A percentile compares a stretch with the other conserved stretches of the same genome.
phyloP scores from a whole-genome alignment of 2,113 vertebrate genomes.

The Empidonax alnorum region DNA sequence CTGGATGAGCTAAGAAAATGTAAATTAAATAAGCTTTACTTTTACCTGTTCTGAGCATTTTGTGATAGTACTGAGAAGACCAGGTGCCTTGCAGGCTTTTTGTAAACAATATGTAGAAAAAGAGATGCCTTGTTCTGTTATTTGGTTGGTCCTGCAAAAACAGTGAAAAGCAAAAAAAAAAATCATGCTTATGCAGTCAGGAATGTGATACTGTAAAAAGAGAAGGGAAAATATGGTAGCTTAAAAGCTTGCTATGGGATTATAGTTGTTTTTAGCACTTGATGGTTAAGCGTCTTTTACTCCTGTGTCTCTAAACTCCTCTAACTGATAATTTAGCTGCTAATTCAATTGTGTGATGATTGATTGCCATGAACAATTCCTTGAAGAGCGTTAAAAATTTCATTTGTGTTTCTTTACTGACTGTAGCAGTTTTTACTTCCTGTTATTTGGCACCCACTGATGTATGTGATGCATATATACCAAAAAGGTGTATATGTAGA shows the following conservation, averaged over 20 bases:
- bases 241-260: conserved; percentile 25
- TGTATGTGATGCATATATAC: neutral
- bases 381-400: neutral
- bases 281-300: neutral
- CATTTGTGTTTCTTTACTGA: neutral
- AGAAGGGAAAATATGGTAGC: neutral
- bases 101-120: neutral
- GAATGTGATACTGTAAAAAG: neutral
- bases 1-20: neutral
- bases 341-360: neutral
- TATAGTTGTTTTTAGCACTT: conserved; percentile 47
- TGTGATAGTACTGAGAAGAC: neutral
- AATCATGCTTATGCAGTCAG: neutral
- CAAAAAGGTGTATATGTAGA: neutral
- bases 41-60: neutral
- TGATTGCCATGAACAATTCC: neutral
- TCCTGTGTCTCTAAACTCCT: neutral
- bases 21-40: neutral
- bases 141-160: neutral
- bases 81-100: neutral
- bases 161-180: neutral
- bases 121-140: neutral
- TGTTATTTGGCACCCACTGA: neutral
- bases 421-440: neutral
- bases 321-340: neutral